Percentiles rank a stretch among this genome's conserved stretches.
Conservation (phyloP, 1,140 invertebrate genomes). For the Oppia nitens region DNA sequence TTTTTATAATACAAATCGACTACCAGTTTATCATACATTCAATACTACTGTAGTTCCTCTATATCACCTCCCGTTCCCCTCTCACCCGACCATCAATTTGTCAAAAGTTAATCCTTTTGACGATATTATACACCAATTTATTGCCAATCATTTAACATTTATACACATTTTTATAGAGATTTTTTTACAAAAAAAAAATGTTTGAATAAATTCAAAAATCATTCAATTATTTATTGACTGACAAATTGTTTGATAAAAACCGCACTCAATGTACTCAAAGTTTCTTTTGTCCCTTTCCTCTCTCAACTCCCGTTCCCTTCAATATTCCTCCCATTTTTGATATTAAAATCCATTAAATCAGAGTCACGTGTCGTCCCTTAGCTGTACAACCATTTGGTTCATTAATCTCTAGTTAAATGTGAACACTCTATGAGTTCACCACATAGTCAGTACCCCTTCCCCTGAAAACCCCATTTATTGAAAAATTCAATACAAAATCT, state of each 20-base stretch:
- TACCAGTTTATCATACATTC: too few species aligned
- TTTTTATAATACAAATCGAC: too few species aligned
- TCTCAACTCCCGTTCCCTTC: background rate
- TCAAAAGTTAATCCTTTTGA: background rate
- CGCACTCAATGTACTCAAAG: background rate
- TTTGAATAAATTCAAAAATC: background rate
- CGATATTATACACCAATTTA: background rate
- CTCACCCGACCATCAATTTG: background rate
- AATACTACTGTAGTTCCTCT: too few species aligned
- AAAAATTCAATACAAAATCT: too few species aligned
- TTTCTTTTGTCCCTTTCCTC: background rate
- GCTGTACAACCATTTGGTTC: background rate
- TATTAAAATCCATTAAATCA: background rate
- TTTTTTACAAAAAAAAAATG: too few species aligned
- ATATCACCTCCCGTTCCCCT: background rate
- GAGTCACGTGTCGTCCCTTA: background rate
- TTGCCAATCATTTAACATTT: background rate
- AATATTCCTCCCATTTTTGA: background rate
- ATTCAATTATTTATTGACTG: background rate
- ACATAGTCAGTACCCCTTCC: background rate
- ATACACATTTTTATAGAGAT: background rate
- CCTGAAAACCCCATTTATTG: too few species aligned
- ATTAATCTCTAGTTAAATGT: background rate
- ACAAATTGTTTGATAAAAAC: background rate
- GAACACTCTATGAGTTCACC: background rate